Percentiles rank a stretch among this genome's conserved stretches.
Evolutionary conservation across 1,140 invertebrate species (phyloP).

Genomic region (Drosophila gunungcola): DNA sequence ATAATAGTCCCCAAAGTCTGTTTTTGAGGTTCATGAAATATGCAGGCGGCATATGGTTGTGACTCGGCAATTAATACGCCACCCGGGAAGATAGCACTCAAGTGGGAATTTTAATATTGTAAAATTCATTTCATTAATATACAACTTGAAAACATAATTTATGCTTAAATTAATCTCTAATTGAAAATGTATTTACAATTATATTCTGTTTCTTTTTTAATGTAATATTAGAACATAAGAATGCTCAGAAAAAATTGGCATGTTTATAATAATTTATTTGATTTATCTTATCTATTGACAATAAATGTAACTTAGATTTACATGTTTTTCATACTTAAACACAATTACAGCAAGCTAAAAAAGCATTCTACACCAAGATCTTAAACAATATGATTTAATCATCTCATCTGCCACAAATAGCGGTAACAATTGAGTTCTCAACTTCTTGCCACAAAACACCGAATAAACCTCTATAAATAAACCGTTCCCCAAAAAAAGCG

Average conservation of each 20-base stretch:
- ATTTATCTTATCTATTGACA: too few relatives aligned
- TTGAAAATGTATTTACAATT: too few relatives aligned
- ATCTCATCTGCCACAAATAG: background rate
- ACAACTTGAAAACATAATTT: background rate
- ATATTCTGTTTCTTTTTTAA: too few relatives aligned
- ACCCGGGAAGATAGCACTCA: background rate
- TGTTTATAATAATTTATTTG: too few relatives aligned
- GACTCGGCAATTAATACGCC: slow-evolving; percentile 32
- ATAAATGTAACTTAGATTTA: too few relatives aligned
- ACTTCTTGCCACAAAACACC: background rate
- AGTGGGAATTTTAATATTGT: background rate
- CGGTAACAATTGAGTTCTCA: slow-evolving; percentile 7
- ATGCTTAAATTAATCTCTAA: too few relatives aligned
- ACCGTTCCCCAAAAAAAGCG: background rate
- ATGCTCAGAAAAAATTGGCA: too few relatives aligned
- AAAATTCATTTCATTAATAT: background rate
- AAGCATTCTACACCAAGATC: background rate
- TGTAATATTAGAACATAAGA: too few relatives aligned
- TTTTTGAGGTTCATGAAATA: slow-evolving; percentile 51
- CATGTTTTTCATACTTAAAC: background rate
- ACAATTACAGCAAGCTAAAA: too few relatives aligned
- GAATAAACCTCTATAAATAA: background rate
- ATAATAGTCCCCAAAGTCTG: slow-evolving; percentile 43
- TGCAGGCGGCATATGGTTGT: slow-evolving; percentile 24
- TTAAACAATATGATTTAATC: background rate